Evolutionary conservation across 2,113 vertebrate genomes (phyloP).

Genomic region (Calidris pygmaea): DNA sequence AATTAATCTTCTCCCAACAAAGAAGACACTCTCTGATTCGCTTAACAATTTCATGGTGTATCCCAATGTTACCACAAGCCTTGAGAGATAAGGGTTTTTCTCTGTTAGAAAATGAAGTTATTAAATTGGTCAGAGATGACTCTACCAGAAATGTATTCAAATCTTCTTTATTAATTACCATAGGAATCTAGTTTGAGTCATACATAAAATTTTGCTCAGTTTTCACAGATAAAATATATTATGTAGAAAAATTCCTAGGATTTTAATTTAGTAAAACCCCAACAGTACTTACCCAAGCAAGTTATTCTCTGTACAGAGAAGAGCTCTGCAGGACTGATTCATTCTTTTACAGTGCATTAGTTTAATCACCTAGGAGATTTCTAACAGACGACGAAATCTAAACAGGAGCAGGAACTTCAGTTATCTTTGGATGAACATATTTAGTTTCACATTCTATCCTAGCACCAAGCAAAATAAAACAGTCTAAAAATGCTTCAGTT

Average conservation of each 20-base stretch:
- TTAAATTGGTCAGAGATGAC: constrained; percentile 66
- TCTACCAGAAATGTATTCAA: constrained; percentile 58
- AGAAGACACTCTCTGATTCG: constrained; percentile 6
- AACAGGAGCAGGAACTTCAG: constrained; percentile 56
- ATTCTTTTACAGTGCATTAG: constrained; percentile 68
- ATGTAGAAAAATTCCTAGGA: constrained; percentile 10
- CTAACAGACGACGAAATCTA: constrained; percentile 61
- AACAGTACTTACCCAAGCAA: constrained; percentile 34
- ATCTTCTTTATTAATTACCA: constrained; percentile 62
- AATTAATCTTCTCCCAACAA: constrained; percentile 20
- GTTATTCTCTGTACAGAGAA: constrained; percentile 44
- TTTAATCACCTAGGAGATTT: constrained; percentile 71
- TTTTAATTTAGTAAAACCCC: constrained; percentile 64
- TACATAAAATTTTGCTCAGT: constrained; percentile 12
- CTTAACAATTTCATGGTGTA: constrained; percentile 38
- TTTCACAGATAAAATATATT: constrained; percentile 54
- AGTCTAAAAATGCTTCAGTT: constrained; percentile 48
- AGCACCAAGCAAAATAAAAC: constrained; percentile 59
- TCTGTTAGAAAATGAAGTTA: constrained; percentile 67
- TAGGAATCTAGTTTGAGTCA: constrained; percentile 57
- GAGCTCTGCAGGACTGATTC: constrained; percentile 36
- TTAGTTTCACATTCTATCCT: constrained; percentile 60
- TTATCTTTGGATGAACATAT: constrained; percentile 60
- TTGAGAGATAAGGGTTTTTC: constrained; percentile 63
- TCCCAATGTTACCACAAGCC: constrained; percentile 29